Conservation (phyloP, 2,113 vertebrate genomes). For the Atractosteus spatula region DNA sequence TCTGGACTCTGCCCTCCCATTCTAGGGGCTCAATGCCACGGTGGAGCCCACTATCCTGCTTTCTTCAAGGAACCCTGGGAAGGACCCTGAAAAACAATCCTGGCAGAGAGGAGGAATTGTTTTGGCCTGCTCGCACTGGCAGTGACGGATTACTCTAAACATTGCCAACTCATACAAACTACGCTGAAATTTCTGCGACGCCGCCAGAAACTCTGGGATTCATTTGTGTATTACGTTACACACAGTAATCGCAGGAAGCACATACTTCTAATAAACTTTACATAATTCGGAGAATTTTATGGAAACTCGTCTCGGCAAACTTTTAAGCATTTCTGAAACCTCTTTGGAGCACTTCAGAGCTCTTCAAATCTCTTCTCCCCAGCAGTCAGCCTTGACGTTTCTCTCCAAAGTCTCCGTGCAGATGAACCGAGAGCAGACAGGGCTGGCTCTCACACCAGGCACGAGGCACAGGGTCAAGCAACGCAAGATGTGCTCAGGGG, state of each 20-base stretch:
- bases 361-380: neutral
- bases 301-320: neutral
- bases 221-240: neutral
- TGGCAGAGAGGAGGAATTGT: neutral
- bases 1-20: no score
- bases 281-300: neutral
- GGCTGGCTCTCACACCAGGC: no score
- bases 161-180: slow-evolving; percentile 9
- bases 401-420: neutral
- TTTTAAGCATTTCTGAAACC: neutral
- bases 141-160: neutral
- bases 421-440: neutral
- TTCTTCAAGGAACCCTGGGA: neutral
- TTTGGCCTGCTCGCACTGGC: neutral
- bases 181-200: neutral
- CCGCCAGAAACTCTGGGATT: slow-evolving; percentile 1
- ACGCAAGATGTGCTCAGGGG: no score
- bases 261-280: neutral
- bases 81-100: neutral
- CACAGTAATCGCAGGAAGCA: neutral
- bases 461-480: no score
- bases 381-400: neutral
- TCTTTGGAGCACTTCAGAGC: neutral
- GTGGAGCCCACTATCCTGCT: no score
- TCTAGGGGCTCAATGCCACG: no score